Conservation (phyloP, 2,888 invertebrate genomes). For the Achlya flavicornis region DNA sequence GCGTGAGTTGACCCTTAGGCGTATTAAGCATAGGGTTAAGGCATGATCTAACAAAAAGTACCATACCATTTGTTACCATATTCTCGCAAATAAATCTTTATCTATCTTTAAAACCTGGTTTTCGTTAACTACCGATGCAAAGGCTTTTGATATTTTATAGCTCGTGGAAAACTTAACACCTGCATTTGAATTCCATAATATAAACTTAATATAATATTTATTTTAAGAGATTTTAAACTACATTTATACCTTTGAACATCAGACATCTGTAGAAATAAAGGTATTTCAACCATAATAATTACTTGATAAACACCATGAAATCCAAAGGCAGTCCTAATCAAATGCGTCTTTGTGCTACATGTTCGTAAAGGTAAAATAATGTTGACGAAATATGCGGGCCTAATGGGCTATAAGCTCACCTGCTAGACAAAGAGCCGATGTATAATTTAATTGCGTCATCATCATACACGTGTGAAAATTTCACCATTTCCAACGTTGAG, state of each 20-base stretch:
- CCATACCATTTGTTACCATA: too few species aligned
- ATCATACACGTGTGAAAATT: not conserved
- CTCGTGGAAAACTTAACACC: too few species aligned
- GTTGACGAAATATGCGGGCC: conserved; percentile 5
- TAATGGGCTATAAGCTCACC: not conserved
- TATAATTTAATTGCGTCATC: conserved; percentile 10
- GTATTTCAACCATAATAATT: not conserved
- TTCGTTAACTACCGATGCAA: too few species aligned
- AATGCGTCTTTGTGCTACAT: not conserved
- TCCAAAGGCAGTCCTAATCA: not conserved
- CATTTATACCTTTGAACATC: not conserved
- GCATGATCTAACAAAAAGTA: too few species aligned
- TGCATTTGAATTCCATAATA: not conserved
- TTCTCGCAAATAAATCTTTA: too few species aligned
- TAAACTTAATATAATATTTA: not conserved
- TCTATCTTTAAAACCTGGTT: too few species aligned
- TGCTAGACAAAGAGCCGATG: not conserved
- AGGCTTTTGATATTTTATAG: too few species aligned
- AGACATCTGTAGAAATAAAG: not conserved
- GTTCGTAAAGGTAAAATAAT: not conserved
- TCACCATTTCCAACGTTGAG: not conserved
- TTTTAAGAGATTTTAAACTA: not conserved
- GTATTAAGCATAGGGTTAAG: too few species aligned
- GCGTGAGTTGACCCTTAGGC: too few species aligned
- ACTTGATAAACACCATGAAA: not conserved